Evolutionary conservation across 2,113 vertebrate species (phyloP), one percentile per base, ranked within the genome.

Genomic region (Microtus montanus): DNA sequence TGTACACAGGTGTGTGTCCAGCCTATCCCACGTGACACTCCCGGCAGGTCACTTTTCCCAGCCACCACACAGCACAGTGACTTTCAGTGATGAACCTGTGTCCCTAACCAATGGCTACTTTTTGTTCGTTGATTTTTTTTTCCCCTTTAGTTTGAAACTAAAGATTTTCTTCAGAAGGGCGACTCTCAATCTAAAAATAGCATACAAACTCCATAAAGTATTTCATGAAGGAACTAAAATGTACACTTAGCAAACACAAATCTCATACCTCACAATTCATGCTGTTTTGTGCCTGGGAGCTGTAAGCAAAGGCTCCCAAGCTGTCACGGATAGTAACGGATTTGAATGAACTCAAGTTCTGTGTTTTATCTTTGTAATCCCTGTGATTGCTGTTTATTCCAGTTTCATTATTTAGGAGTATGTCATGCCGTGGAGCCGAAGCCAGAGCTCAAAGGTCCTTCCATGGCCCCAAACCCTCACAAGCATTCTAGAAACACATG

Each of bases 311-410:
- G 66, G 80, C 77, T 58, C 54, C n/a, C 14, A 66, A 64, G 63
- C 58, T 38, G 41, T 63, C 4, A 28, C 78, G 52, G 17, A 90
- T 35, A 70, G 58, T n/a, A 61, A 71, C 22, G 30, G 20, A 64
- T 63, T 33, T 52, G 63, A 61, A 75, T 93, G 38, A 70, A 61
- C 19, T 12, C 12, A 19, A 26, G 41, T 75, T 88, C n/a, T 73
- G 44, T 33, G 61, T 74, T 66, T 92, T 88, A 7, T 92, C 79
- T 93, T 54, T 95, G 20, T 70, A 28, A 79, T 93, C n/a, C 38
- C 82, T 71, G 63, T 24, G 87, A 5, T 44, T 54, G 0, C 7
- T 61, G 47, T 77, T 96, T 89, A 89, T 79, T 75, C 38, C 14
- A 64, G 24, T 64, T 63, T 79, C 47, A 13, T 54, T 92, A 10